Conservation (phyloP, 1,140 invertebrate genomes). For the Harpegnathos saltator region DNA sequence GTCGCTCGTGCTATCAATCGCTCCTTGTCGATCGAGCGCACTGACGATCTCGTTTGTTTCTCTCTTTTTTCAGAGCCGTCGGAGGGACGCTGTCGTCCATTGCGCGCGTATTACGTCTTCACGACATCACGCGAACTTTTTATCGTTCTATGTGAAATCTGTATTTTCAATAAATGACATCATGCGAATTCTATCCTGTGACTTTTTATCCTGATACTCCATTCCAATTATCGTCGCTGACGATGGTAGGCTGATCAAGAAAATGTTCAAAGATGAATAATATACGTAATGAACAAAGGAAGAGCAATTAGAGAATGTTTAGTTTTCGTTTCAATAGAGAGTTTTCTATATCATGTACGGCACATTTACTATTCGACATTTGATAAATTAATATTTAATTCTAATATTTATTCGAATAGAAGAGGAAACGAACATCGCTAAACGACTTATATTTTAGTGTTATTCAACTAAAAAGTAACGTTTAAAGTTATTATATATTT, state of each 20-base stretch:
- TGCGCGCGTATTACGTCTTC: slow-evolving; percentile 29
- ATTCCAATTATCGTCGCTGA: background rate
- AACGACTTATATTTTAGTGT: too few relatives aligned
- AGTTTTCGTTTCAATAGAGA: background rate
- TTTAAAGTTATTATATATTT: too few relatives aligned
- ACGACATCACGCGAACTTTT: slow-evolving; percentile 64
- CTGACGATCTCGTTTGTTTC: slow-evolving; percentile 64
- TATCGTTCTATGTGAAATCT: slow-evolving; percentile 75
- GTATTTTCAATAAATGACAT: slow-evolving; percentile 81
- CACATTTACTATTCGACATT: too few relatives aligned
- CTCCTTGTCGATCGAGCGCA: slow-evolving; percentile 44
- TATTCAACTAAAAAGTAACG: too few relatives aligned
- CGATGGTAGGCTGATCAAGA: background rate
- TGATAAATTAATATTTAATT: too few relatives aligned
- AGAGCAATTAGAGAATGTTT: background rate
- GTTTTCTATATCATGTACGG: background rate
- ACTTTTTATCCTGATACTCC: slow-evolving; percentile 6
- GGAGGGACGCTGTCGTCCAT: slow-evolving; percentile 43
- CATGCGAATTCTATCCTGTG: slow-evolving; percentile 41
- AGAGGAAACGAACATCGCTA: too few relatives aligned
- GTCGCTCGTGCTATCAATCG: slow-evolving; percentile 26
- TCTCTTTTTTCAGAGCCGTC: slow-evolving; percentile 77
- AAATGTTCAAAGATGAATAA: background rate
- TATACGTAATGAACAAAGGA: background rate
- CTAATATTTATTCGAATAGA: too few relatives aligned